phyloP scores from a whole-genome alignment of 2,797 vertebrate species.

The Halcyon smyrnensis region DNA sequence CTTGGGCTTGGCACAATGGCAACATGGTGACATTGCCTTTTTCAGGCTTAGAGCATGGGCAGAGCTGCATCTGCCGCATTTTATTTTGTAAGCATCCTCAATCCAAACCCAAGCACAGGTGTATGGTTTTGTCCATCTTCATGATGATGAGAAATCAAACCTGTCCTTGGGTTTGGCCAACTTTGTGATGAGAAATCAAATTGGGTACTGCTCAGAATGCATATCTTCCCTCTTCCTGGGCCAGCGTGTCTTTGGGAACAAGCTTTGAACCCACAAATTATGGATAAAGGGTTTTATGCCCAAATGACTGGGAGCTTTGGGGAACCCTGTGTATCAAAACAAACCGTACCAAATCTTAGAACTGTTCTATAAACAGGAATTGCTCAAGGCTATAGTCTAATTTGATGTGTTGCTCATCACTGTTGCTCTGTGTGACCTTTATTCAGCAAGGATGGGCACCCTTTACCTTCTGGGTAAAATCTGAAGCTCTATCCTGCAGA shows the following conservation, averaged over 20 bases:
- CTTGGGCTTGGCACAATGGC: background rate
- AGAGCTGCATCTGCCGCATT: background rate
- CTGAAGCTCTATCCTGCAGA: background rate
- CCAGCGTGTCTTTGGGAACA: background rate
- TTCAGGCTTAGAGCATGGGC: background rate
- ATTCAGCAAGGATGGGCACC: background rate
- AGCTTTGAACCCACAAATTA: background rate
- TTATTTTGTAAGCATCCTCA: background rate
- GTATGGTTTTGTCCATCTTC: background rate
- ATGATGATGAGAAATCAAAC: background rate
- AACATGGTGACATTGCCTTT: background rate
- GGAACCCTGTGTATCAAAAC: background rate
- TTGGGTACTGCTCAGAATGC: rapidly evolving
- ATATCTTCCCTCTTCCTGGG: background rate
- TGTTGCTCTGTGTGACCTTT: background rate
- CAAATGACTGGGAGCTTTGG: background rate
- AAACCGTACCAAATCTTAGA: background rate
- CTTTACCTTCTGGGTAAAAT: background rate
- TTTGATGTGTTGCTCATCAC: background rate
- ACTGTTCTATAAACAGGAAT: background rate
- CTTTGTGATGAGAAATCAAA: background rate
- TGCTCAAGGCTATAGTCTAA: background rate
- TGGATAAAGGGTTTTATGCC: background rate
- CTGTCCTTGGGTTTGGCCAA: background rate
- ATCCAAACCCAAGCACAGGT: background rate